A percentile compares a stretch with the other conserved stretches of the same genome.
Conservation (phyloP, 1,140 invertebrate species). For the Bombus confusus region DNA sequence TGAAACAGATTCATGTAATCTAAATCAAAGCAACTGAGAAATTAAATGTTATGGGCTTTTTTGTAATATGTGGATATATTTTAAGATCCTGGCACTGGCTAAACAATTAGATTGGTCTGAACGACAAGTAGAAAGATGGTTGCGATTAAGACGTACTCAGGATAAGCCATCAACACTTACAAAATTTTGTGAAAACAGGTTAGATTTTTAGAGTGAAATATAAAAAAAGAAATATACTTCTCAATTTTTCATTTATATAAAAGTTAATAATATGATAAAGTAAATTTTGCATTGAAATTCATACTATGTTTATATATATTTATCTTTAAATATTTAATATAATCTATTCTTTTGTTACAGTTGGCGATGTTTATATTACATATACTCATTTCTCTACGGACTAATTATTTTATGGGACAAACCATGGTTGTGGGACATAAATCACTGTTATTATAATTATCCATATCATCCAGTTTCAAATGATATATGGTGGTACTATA, state of each 20-base stretch:
- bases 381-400: conserved; percentile 92
- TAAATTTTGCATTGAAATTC: background rate
- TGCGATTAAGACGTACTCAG: conserved; percentile 90
- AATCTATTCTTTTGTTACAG: conserved; percentile 78
- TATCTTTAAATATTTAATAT: background rate
- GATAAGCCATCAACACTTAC: conserved; percentile 93
- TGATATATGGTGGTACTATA: conserved; percentile 98
- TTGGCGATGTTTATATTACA: conserved; percentile 95
- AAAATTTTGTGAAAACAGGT: conserved; percentile 96
- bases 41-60: conserved; percentile 27
- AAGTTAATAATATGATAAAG: background rate
- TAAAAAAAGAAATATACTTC: conserved; percentile 46
- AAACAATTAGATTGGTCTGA: conserved; percentile 95
- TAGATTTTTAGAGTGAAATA: background rate
- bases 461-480: conserved; percentile 86
- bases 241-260: background rate
- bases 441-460: conserved; percentile 93
- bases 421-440: conserved; percentile 96
- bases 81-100: conserved; percentile 88
- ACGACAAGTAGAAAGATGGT: conserved; percentile 95
- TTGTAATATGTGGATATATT: conserved; percentile 58
- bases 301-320: background rate
- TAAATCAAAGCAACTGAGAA: conserved; percentile 11
- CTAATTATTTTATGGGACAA: conserved; percentile 94
- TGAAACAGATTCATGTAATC: conserved; percentile 39